These are phyloP conservation scores for Limanda limanda DNA, from an alignment of 2,113 vertebrate species.

Conservation along the genomic window DNA sequence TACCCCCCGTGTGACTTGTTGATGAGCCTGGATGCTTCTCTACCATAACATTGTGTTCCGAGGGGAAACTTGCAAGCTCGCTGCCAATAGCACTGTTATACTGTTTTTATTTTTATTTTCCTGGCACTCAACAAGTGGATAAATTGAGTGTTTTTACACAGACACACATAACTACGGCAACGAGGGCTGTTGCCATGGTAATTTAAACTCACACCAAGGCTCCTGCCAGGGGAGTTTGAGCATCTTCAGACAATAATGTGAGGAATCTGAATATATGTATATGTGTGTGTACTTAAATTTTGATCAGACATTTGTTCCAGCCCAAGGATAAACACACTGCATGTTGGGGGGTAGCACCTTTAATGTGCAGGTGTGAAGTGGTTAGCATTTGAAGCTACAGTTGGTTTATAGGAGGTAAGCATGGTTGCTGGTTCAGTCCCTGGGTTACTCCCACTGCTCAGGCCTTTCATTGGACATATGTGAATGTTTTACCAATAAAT, in stretches of 20 bases:
- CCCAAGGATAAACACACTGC: too few species aligned
- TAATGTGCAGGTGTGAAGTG: neutral
- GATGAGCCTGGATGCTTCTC: conserved; percentile 32
- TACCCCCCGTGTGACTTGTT: conserved; percentile 15
- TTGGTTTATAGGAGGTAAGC: too few species aligned
- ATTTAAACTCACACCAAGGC: conserved; percentile 35
- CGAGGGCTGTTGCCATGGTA: conserved; percentile 63
- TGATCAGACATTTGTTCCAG: too few species aligned
- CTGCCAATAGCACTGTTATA: conserved; percentile 17
- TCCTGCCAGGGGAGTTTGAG: neutral
- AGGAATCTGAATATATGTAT: neutral
- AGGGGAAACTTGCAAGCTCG: conserved; percentile 8
- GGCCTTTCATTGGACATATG: neutral
- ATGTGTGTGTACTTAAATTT: too few species aligned
- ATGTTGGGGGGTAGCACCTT: neutral
- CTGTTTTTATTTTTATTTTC: conserved; percentile 3
- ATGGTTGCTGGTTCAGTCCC: too few species aligned
- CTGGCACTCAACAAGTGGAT: conserved; percentile 18
- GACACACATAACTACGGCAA: conserved; percentile 16
- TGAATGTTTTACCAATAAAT: neutral
- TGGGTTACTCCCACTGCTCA: neutral
- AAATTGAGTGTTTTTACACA: conserved; percentile 41
- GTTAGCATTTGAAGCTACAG: neutral
- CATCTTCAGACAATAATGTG: neutral
- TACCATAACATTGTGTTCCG: conserved; percentile 14